A percentile compares a stretch with the other conserved stretches of the same genome.
Conservation (phyloP, 2,113 vertebrate species). For the Lynx canadensis region DNA sequence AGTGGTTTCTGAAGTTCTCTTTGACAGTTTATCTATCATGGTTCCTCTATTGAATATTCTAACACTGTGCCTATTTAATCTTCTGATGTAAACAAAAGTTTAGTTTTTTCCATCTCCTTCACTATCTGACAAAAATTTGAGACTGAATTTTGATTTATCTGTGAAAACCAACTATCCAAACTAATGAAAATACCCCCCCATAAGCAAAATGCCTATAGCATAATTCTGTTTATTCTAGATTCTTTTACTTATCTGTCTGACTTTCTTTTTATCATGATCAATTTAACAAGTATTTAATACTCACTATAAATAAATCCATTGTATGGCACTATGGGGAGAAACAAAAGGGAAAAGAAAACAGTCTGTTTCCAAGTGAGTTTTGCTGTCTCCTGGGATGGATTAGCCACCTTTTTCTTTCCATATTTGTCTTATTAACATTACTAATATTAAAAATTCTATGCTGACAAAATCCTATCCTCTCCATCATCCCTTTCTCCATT, state of each 20-base stretch:
- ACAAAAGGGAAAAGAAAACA: not conserved
- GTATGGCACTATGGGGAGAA: not conserved
- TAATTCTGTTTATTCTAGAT: fast-evolving
- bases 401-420: not conserved
- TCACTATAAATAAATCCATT: not conserved
- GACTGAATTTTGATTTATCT: constrained; percentile 81
- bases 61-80: constrained; percentile 83
- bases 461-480: not conserved
- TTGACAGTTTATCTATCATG: constrained; percentile 85
- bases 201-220: constrained; percentile 44
- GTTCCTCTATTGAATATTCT: constrained; percentile 83
- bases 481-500: not conserved
- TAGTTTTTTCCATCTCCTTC: constrained; percentile 70
- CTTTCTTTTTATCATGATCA: constrained; percentile 15
- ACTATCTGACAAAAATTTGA: constrained; percentile 79
- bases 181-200: constrained; percentile 76
- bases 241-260: not conserved
- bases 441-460: not conserved
- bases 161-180: constrained; percentile 76
- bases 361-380: not conserved
- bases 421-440: not conserved
- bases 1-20: constrained; percentile 81
- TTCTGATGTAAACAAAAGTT: constrained; percentile 85
- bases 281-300: constrained; percentile 26
- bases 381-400: not conserved